Percentiles rank a stretch among this genome's conserved stretches.
phyloP scores from a whole-genome alignment of 1,140 invertebrate genomes.

The Hylaeus volcanicus region DNA sequence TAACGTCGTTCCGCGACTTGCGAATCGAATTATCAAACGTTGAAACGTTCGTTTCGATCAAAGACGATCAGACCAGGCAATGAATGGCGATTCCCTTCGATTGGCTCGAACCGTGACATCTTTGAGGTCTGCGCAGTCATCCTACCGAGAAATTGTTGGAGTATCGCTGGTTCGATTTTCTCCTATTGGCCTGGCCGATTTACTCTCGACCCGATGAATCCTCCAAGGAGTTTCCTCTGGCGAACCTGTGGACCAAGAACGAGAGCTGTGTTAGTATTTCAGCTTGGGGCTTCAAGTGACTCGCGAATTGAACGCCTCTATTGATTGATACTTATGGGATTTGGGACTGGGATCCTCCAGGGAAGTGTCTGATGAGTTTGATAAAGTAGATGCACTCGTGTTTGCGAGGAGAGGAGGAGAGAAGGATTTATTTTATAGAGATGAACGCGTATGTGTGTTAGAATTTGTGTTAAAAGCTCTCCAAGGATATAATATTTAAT shows the following conservation, averaged over 20 bases:
- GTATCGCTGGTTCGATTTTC: not conserved
- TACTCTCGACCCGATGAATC: not conserved
- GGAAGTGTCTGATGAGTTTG: too few species aligned
- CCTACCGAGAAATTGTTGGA: slow-evolving; percentile 16
- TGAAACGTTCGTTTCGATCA: not conserved
- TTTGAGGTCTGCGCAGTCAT: not conserved
- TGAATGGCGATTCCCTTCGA: slow-evolving; percentile 14
- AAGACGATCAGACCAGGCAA: too few species aligned
- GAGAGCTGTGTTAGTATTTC: not conserved
- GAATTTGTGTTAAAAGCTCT: too few species aligned
- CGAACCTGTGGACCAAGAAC: not conserved
- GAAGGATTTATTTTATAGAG: too few species aligned
- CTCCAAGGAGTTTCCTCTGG: not conserved
- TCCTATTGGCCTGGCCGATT: not conserved
- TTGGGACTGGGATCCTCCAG: too few species aligned
- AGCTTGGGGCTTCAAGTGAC: not conserved
- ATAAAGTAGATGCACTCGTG: too few species aligned
- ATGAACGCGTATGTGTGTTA: too few species aligned
- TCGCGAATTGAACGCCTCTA: not conserved
- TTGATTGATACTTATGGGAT: not conserved
- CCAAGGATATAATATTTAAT: too few species aligned
- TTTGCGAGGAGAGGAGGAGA: too few species aligned
- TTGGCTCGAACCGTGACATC: not conserved
- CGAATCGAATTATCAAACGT: slow-evolving; percentile 17
- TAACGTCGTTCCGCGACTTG: slow-evolving; percentile 11